A percentile compares a stretch with the other conserved stretches of the same genome.
These are phyloP conservation scores for Baronia brevicornis DNA, from an alignment of 2,888 invertebrate genomes.

Conservation along the genomic window DNA sequence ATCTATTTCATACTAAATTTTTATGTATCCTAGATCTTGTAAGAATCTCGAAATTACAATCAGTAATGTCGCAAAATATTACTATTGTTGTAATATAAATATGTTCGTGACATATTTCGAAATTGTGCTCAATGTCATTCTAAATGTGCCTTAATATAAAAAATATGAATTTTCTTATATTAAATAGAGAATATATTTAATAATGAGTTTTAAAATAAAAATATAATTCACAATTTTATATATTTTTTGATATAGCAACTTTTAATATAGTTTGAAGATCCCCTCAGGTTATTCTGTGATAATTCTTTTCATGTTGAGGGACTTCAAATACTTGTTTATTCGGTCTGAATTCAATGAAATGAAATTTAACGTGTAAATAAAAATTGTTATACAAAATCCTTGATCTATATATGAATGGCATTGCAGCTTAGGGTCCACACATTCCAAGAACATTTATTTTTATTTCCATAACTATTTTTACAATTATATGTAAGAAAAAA, in stretches of 20 bases:
- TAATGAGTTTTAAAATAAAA: too few species aligned
- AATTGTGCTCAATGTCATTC: constrained; percentile 66
- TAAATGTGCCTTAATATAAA: constrained; percentile 46
- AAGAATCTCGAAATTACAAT: constrained; percentile 41
- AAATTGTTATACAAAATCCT: constrained; percentile 12
- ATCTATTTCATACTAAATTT: constrained; percentile 28
- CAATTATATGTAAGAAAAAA: constrained; percentile 11
- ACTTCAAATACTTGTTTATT: constrained; percentile 51
- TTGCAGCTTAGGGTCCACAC: constrained; percentile 53
- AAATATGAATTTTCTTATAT: too few species aligned
- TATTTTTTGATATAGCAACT: neutral
- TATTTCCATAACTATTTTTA: constrained; percentile 32
- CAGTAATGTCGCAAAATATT: constrained; percentile 40
- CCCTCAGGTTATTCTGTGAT: constrained; percentile 73
- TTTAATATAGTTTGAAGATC: constrained; percentile 47
- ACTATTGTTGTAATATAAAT: constrained; percentile 17
- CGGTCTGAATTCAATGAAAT: constrained; percentile 13
- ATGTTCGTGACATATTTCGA: constrained; percentile 19
- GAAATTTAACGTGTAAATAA: constrained; percentile 2
- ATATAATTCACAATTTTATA: neutral
- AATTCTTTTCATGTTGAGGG: constrained; percentile 69
- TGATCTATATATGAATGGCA: constrained; percentile 40
- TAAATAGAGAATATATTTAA: too few species aligned
- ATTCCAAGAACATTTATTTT: constrained; percentile 52
- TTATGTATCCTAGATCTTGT: constrained; percentile 25